These are phyloP conservation scores for Epinotia nisella DNA, from an alignment of 2,888 invertebrate species.

Conservation along the genomic window DNA sequence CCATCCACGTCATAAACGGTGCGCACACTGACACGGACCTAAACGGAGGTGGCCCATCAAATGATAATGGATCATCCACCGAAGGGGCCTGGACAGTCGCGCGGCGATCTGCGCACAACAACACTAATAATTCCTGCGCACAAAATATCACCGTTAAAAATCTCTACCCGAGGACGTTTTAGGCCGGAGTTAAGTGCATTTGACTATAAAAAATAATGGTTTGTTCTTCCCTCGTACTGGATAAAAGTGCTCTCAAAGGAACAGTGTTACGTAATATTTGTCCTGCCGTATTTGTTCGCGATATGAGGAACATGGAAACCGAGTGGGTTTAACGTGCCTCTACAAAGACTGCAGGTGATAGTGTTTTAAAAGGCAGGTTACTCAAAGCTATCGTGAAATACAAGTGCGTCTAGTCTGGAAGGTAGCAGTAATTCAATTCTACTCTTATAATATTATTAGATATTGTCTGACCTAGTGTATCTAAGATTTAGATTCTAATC, in stretches of 20 bases:
- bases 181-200: slow-evolving; percentile 58
- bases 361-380: slow-evolving; percentile 9
- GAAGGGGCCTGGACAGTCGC: slow-evolving; percentile 77
- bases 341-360: slow-evolving; percentile 23
- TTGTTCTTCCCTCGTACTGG: slow-evolving; percentile 51
- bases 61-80: slow-evolving; percentile 74
- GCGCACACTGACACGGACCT: slow-evolving; percentile 66
- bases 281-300: slow-evolving; percentile 41
- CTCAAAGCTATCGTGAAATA: slow-evolving; percentile 10
- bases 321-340: slow-evolving; percentile 21
- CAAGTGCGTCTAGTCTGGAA: slow-evolving; percentile 11
- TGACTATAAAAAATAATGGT: slow-evolving; percentile 64
- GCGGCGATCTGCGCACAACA: slow-evolving; percentile 70
- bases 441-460: not conserved
- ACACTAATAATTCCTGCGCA: slow-evolving; percentile 49
- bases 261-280: slow-evolving; percentile 54
- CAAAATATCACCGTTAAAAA: slow-evolving; percentile 35
- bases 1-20: slow-evolving; percentile 31
- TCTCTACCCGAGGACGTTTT: slow-evolving; percentile 20
- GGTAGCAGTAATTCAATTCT: slow-evolving; percentile 13
- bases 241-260: slow-evolving; percentile 55
- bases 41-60: slow-evolving; percentile 83
- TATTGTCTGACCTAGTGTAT: not conserved
- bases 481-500: not conserved
- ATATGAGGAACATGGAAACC: slow-evolving; percentile 40